phyloP scores from a whole-genome alignment of 2,888 invertebrate genomes.

The Drosophila koepferae region DNA sequence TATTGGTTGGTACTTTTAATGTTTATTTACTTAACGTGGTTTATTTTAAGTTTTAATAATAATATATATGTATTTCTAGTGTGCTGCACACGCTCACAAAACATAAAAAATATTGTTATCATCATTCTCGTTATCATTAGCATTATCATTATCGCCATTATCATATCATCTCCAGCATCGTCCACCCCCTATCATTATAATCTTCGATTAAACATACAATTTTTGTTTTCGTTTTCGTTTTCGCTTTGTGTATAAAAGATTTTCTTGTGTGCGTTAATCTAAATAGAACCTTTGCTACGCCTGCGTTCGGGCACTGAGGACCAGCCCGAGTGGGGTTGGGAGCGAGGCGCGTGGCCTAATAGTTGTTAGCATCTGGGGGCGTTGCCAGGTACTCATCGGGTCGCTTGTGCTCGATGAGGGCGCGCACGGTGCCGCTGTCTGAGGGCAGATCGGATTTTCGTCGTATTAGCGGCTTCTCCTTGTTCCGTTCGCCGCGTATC shows the following conservation, averaged over 20 bases:
- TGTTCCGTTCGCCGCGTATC: constrained; percentile 87
- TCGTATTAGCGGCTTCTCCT: constrained; percentile 94
- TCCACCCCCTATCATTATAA: constrained; percentile 42
- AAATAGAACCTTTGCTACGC: constrained; percentile 53
- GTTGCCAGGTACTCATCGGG: constrained; percentile 95
- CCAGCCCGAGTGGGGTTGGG: constrained; percentile 44
- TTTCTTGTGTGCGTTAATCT: constrained; percentile 28
- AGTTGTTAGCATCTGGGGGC: constrained; percentile 94
- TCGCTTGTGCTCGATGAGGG: constrained; percentile 95
- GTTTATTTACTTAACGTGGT: constrained; percentile 40
- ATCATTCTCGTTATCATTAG: constrained; percentile 13
- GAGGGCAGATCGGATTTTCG: constrained; percentile 98
- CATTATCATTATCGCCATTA: constrained; percentile 12
- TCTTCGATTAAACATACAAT: constrained; percentile 36
- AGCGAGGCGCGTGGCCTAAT: constrained; percentile 86
- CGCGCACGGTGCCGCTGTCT: constrained; percentile 95
- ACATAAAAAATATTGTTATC: constrained; percentile 30
- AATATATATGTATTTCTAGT: constrained; percentile 37
- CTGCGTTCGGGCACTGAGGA: constrained; percentile 49
- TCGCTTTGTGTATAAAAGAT: constrained; percentile 18
- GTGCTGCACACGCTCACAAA: constrained; percentile 28
- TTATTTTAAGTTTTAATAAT: constrained; percentile 40
- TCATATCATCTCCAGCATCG: constrained; percentile 36
- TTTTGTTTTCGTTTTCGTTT: constrained; percentile 18
- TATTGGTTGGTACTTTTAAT: constrained; percentile 53